Evolutionary conservation across 2,113 vertebrate species (phyloP), one percentile per base, ranked within the genome.

Genomic region (Anoplopoma fimbria): DNA sequence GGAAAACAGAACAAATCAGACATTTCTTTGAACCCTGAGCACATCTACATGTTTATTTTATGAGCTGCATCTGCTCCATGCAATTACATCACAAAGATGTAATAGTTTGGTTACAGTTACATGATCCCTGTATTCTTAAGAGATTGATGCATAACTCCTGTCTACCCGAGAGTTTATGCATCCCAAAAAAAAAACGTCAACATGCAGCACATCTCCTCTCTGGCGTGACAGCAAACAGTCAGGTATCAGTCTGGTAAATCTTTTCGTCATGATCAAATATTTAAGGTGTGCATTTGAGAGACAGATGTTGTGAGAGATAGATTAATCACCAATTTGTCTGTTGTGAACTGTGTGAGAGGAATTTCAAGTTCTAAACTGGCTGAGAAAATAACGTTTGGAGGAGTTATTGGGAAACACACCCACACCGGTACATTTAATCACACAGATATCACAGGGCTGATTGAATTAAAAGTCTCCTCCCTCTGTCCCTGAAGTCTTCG

Each of bases 331-430:
- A 49, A 62, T 62, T 13, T 62, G 17, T 31, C 45, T 27, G 2
- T 12, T 6, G 23, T 53, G 31, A 70, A 12, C 9, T 6, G 9
- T 60, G 15, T 31, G 23, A 33, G 1, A 33, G 7, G 29, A 60
- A n/a, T 13, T 9, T 4, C 2, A 29, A 58, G 13, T 21, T 45
- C 6, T n/a, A 7, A 45, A 47, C 9, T 23, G 9, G n/a, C n/a
- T n/a, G n/a, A n/a, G n/a, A n/a, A n/a, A n/a, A n/a, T n/a, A n/a
- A n/a, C n/a, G n/a, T n/a, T n/a, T n/a, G n/a, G n/a, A n/a, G n/a
- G n/a, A n/a, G n/a, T n/a, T n/a, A n/a, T n/a, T n/a, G n/a, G n/a
- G 74, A 71, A 47, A 83, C 58, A 82, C 70, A 57, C 61, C 64
- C 23, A 67, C 51, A 45, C 0, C 1, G 34, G 36, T 3, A 38